These are phyloP conservation scores for Clarias magur DNA, from an alignment of 2,113 vertebrate genomes.

Conservation along the genomic window DNA sequence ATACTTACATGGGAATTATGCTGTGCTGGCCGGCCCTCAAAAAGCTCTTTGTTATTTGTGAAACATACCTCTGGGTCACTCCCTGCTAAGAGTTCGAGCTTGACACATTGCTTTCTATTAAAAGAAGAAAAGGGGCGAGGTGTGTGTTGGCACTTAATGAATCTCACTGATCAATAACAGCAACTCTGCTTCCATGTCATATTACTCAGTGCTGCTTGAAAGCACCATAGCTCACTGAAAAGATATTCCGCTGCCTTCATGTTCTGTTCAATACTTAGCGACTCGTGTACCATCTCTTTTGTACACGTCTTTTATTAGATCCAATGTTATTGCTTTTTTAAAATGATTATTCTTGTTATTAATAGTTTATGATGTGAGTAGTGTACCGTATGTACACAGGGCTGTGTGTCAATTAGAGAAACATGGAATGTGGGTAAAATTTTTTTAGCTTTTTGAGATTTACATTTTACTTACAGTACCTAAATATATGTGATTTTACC, in stretches of 20 bases:
- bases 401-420: neutral
- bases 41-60: constrained; percentile 46
- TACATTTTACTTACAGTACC: neutral
- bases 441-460: neutral
- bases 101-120: constrained; percentile 52
- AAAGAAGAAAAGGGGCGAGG: constrained; percentile 41
- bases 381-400: neutral
- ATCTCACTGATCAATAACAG: constrained; percentile 47
- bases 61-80: constrained; percentile 44
- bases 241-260: constrained; percentile 22
- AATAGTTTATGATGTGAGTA: neutral
- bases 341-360: too few relatives aligned
- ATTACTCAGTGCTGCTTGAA: constrained; percentile 30
- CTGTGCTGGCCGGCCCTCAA: constrained; percentile 26
- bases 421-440: neutral
- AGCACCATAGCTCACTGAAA: neutral
- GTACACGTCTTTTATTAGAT: neutral
- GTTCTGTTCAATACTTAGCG: neutral
- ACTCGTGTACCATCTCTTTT: neutral
- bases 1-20: constrained; percentile 34
- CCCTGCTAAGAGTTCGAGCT: constrained; percentile 5
- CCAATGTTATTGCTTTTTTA: neutral
- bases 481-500: neutral
- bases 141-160: constrained; percentile 46
- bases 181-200: constrained; percentile 38